These are phyloP conservation scores for Molossus alvarezi DNA, from an alignment of 2,797 vertebrate genomes.

Conservation along the genomic window DNA sequence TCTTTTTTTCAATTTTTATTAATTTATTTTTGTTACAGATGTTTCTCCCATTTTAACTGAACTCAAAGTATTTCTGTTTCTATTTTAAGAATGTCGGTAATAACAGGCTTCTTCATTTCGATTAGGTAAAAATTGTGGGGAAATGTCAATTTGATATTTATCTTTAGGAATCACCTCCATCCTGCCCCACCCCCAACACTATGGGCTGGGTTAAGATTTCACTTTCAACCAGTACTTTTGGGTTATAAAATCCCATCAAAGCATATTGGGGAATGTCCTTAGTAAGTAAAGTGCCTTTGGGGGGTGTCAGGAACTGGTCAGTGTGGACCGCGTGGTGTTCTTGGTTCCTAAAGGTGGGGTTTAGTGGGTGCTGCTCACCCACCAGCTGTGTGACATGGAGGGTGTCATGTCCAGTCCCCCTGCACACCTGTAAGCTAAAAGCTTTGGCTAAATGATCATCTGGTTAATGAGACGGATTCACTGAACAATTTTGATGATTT, in stretches of 20 bases:
- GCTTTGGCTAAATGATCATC: too few relatives aligned
- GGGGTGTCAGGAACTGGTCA: fast-evolving
- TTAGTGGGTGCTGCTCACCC: fast-evolving
- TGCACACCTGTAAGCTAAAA: neutral
- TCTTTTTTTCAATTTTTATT: too few relatives aligned
- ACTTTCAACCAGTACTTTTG: neutral
- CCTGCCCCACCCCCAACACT: too few relatives aligned
- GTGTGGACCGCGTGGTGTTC: fast-evolving
- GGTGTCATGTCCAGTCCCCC: neutral
- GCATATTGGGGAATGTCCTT: neutral
- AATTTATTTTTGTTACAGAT: too few relatives aligned
- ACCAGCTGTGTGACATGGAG: neutral
- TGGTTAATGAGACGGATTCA: neutral
- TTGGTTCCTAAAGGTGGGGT: neutral
- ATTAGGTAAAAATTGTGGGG: neutral
- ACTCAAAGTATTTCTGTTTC: neutral
- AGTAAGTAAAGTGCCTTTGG: neutral
- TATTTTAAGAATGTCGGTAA: neutral
- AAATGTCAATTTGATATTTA: neutral
- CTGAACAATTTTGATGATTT: neutral
- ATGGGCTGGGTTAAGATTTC: neutral
- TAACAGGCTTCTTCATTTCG: neutral
- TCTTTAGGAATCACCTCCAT: neutral
- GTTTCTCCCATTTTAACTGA: neutral
- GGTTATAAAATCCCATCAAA: neutral